These are phyloP conservation scores for Meda fulgida DNA, from an alignment of 2,797 vertebrate species.

Conservation along the genomic window DNA sequence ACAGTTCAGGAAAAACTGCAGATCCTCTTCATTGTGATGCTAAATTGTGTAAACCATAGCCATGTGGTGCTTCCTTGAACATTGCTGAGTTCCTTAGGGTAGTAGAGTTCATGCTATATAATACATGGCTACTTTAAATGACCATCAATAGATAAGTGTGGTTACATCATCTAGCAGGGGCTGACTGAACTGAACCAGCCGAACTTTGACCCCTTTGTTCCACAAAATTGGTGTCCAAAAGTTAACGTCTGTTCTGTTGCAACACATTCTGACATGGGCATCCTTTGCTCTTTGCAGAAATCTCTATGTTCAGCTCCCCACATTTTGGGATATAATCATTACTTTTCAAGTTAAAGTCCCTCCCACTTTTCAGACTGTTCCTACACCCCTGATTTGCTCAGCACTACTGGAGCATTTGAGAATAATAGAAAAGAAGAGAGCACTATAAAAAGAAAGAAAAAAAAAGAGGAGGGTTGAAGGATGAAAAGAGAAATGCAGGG, in stretches of 20 bases:
- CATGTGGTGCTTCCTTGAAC: neutral
- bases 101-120: neutral
- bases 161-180: neutral
- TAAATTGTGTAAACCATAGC: neutral
- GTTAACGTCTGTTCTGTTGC: neutral
- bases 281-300: neutral
- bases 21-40: constrained; percentile 6
- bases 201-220: neutral
- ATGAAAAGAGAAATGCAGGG: neutral
- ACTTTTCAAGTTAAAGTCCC: constrained; percentile 7
- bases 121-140: neutral
- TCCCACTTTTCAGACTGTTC: constrained; percentile 30
- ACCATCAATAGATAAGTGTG: neutral
- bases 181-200: neutral
- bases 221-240: neutral
- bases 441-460: neutral
- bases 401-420: neutral
- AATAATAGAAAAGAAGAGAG: neutral
- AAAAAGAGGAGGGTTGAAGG: neutral
- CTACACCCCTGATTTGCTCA: neutral
- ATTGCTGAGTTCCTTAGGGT: neutral
- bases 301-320: neutral
- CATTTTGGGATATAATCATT: constrained; percentile 18
- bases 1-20: constrained; percentile 7
- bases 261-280: neutral